phyloP scores from a whole-genome alignment of 2,888 invertebrate species.

The Teinopalpus imperialis region DNA sequence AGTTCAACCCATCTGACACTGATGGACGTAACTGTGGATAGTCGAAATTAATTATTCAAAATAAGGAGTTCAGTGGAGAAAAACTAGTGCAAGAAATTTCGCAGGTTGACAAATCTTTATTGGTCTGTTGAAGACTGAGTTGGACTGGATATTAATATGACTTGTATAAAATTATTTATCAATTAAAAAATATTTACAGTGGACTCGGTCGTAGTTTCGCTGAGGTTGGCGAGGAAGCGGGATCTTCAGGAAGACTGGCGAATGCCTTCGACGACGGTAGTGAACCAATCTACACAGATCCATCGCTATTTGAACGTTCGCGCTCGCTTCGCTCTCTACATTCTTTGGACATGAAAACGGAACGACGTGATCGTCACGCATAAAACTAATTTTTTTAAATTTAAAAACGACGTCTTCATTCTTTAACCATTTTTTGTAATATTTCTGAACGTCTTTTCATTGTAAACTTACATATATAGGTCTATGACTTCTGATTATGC shows the following conservation, averaged over 20 bases:
- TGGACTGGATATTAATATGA: too few species aligned
- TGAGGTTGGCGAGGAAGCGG: conserved; percentile 71
- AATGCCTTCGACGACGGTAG: conserved; percentile 92
- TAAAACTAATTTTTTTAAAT: conserved; percentile 36
- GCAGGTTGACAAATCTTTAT: too few species aligned
- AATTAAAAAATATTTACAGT: too few species aligned
- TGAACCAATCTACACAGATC: conserved; percentile 96
- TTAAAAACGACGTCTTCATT: neutral
- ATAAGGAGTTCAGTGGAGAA: too few species aligned
- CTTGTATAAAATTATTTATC: too few species aligned
- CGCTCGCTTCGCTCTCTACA: conserved; percentile 86
- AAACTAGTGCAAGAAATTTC: too few species aligned
- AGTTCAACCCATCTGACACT: too few species aligned
- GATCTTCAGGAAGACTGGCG: conserved; percentile 71
- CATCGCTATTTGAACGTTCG: conserved; percentile 93
- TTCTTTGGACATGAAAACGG: conserved; percentile 81
- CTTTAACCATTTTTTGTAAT: neutral
- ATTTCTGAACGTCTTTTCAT: conserved; percentile 22
- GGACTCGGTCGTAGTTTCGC: conserved; percentile 69
- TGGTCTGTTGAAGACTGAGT: too few species aligned
- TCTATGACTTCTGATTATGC: too few species aligned
- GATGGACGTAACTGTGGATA: too few species aligned
- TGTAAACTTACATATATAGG: conserved; percentile 36
- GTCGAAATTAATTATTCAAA: too few species aligned
- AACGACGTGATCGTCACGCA: conserved; percentile 66